Conservation (phyloP, 92 coral and sea anemone genomes). For the Micromussa lordhowensis region DNA sequence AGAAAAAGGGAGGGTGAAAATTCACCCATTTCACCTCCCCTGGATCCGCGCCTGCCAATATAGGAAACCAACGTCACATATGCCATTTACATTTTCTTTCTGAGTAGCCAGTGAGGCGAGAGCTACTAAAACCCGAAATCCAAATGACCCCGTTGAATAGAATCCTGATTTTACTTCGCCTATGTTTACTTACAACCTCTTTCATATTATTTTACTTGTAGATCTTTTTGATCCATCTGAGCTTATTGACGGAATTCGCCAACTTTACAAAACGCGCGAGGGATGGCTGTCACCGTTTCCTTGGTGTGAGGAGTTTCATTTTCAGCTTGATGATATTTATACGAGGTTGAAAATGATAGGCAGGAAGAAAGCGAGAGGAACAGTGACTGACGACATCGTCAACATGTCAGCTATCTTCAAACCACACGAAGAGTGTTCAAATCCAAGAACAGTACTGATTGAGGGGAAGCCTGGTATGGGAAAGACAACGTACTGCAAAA, state of each 20-base stretch:
- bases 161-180: neutral
- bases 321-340: conserved; percentile 29
- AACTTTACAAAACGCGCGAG: conserved; percentile 3
- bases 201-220: neutral
- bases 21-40: too few relatives aligned
- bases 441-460: conserved; percentile 46
- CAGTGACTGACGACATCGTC: conserved; percentile 20
- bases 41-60: too few relatives aligned
- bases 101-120: neutral
- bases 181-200: neutral
- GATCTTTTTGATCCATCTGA: neutral
- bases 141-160: neutral
- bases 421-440: conserved; percentile 20
- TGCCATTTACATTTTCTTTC: too few relatives aligned
- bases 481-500: conserved; percentile 54
- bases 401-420: conserved; percentile 45
- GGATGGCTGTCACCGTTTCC: conserved; percentile 29
- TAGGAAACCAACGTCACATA: too few relatives aligned
- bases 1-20: too few relatives aligned
- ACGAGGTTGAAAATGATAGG: conserved; percentile 34
- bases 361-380: conserved; percentile 29
- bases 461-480: conserved; percentile 59
- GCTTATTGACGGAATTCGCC: neutral
- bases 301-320: conserved; percentile 29
- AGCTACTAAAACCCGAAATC: neutral